Base-by-base conservation (phyloP, 2,113 vertebrate genomes). In the Marcusenius ussheri region DNA sequence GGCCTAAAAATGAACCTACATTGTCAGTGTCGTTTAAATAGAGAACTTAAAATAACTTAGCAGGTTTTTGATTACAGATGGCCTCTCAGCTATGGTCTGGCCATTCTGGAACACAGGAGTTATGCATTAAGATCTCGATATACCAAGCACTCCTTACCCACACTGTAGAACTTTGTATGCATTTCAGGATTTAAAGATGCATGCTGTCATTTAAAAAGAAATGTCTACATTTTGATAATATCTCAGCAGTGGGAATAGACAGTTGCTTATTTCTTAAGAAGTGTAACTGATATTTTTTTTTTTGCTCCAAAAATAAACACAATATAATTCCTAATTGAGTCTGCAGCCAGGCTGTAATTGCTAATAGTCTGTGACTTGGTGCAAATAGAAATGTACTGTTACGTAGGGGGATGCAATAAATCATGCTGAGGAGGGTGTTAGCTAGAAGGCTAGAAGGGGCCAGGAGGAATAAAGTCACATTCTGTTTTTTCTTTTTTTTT, bases 31-130 rank as follows among this genome's bases (percentile, higher is more conserved):
- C 42, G 15, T 90, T 89, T 88, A 90, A 90, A 89, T 84, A 90
- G 83, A 90, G 62, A 58, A 89, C 70, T 58, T 91, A 77, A 92
- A 92, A 92, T 92, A 92, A 89, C 90, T 88, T 85, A 45, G 47
- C 39, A 47, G 90, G 90, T 88, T 85, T 27, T 56, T 90, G 90
- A 91, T 91, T 92, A 91, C 93, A 91, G 91, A 91, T 89, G 90
- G 90, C 88, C 90, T 88, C 74, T 88, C 17, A 47, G 87, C 70
- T 90, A 77, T 42, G 27, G 89, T 35, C 39, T 21, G 70, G 35
- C 53, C 45, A 88, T 91, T 92, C 90, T 83, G 66, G 88, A 42
- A 87, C n/a, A 46, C 56, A 74, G 74, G 56, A 53, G 21, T 46
- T 50, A 86, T 80, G 47, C 39, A 84, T 92, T 88, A 86, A 91